These are phyloP conservation scores for Cairina moschata DNA, from an alignment of 2,113 vertebrate genomes.

Conservation along the genomic window DNA sequence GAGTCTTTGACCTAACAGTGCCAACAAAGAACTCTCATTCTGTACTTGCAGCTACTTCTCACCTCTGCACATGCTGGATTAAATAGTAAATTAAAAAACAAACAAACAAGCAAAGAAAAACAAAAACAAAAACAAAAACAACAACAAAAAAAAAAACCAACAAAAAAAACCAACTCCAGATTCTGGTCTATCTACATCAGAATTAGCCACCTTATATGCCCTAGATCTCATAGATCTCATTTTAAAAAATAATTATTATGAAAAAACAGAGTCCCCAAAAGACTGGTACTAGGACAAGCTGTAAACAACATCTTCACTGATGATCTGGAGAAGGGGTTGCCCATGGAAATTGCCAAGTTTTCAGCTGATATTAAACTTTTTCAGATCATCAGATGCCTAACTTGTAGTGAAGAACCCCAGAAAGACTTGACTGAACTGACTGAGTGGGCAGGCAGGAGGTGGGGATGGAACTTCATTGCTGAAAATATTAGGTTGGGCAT, in stretches of 20 bases:
- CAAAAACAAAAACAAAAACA: no score
- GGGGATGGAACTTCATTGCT: not conserved
- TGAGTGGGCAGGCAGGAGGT: not conserved
- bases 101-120: no score
- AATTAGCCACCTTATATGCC: not conserved
- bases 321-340: not conserved
- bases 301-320: not conserved
- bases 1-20: not conserved
- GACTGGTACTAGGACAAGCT: not conserved
- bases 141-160: not conserved
- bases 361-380: not conserved
- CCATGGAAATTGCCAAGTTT: not conserved
- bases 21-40: not conserved
- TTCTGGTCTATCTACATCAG: not conserved
- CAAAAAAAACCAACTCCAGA: not conserved
- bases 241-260: not conserved
- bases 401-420: not conserved
- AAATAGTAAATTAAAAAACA: not conserved
- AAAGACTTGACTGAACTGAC: not conserved
- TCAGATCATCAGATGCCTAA: not conserved
- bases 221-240: not conserved
- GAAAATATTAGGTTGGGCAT: not conserved
- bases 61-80: not conserved
- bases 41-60: not conserved
- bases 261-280: not conserved